Conservation (phyloP, 1,140 invertebrate genomes). For the Cydia strobilella region DNA sequence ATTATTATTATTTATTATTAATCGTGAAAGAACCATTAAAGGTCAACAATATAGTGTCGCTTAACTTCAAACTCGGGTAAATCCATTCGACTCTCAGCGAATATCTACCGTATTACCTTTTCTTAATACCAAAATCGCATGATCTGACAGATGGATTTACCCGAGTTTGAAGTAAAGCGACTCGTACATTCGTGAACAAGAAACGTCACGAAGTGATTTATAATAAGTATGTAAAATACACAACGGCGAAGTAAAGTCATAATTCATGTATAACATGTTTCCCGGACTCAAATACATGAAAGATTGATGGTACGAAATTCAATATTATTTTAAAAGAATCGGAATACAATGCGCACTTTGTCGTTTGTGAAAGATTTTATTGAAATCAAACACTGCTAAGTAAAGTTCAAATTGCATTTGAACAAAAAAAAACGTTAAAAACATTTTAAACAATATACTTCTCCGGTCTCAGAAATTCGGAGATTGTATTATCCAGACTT, state of each 20-base stretch:
- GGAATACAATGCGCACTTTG: background rate
- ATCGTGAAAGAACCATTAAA: background rate
- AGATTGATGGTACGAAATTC: conserved; percentile 18
- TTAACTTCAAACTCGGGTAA: too few species aligned
- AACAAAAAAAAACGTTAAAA: background rate
- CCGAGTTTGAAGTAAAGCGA: too few species aligned
- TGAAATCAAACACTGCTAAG: background rate
- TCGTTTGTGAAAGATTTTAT: background rate
- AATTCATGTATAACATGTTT: background rate
- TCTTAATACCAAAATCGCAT: too few species aligned
- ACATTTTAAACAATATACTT: background rate
- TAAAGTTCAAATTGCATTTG: background rate
- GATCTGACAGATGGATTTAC: too few species aligned
- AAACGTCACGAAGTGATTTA: background rate
- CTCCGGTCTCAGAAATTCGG: background rate
- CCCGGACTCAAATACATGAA: conserved; percentile 3
- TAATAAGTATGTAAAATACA: background rate
- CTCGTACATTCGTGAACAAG: background rate
- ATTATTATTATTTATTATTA: too few species aligned
- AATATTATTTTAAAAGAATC: conserved; percentile 16
- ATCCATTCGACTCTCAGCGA: too few species aligned
- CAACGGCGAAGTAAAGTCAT: conserved; percentile 13
- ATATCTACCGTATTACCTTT: too few species aligned
- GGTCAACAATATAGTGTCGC: background rate
- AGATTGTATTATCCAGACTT: too few species aligned